Evolutionary conservation across 2,888 invertebrate species (phyloP), one percentile per base, ranked within the genome.

Genomic region (Halictus quadricinctus): DNA sequence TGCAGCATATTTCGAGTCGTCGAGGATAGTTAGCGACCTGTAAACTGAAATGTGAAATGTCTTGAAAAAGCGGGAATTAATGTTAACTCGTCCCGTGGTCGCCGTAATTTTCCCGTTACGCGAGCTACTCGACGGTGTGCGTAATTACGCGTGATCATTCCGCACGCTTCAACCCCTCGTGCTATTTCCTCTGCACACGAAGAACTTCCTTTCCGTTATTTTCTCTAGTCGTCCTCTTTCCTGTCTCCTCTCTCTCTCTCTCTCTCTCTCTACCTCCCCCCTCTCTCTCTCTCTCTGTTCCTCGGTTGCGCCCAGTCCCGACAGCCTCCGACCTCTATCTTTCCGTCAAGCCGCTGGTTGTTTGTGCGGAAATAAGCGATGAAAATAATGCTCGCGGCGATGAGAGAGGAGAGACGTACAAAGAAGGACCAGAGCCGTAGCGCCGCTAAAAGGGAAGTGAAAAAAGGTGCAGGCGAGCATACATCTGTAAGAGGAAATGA

Each of bases 311-410:
- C 73, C 41, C 46, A 60, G 60, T 46, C 50, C 50, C 73, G 25
- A 25, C 29, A 64, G 36, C 48, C n/a, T 36, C 74, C 70, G 64
- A 64, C 64, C 64, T 64, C 64, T 29, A 64, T 41, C 78, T 70
- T 64, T 74, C n/a, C 76, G 72, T 76, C 78, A 76, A 76, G 73
- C 83, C 66, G 76, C 81, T 79, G 88, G 87, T 90, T 91, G 90
- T 91, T 92, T 91, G 91, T 85, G 86, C 89, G 89, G 80, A 90
- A 90, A 91, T 91, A 92, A 92, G 89, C 92, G 91, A 91, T 88
- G 88, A 86, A 87, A 88, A 92, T 90, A 92, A 92, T 91, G 90
- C 89, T 87, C 72, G 84, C 85, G 90, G 89, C 86, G 88, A 87
- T 88, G 88, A 84, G 83, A 86, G 88, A 84, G 83, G 86, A 87